A percentile compares a stretch with the other conserved stretches of the same genome.
These are phyloP conservation scores for Pantherophis guttatus DNA, from an alignment of 2,113 vertebrate genomes.

Conservation along the genomic window DNA sequence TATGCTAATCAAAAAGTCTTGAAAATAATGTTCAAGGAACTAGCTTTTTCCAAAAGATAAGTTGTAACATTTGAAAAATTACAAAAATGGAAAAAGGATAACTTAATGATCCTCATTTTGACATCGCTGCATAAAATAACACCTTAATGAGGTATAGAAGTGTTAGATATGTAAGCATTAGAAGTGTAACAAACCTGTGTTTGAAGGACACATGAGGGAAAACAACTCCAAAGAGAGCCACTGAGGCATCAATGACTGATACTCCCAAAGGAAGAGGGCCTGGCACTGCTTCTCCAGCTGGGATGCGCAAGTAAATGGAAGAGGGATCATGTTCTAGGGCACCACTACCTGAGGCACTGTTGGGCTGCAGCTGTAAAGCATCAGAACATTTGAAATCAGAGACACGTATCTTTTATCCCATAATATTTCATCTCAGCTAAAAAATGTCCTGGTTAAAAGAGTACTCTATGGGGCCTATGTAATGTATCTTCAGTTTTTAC, in stretches of 20 bases:
- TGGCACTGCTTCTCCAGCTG: constrained; percentile 90
- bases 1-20: background rate
- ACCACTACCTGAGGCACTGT: constrained; percentile 96
- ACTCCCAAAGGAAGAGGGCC: constrained; percentile 95
- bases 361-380: constrained; percentile 87
- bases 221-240: constrained; percentile 96
- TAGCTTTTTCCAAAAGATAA: constrained; percentile 5
- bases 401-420: background rate
- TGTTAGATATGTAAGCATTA: background rate
- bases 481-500: background rate
- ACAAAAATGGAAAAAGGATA: background rate
- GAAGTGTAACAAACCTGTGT: too few relatives aligned
- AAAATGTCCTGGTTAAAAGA: background rate
- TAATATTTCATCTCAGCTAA: background rate
- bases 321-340: constrained; percentile 97
- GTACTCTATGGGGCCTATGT: background rate
- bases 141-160: background rate
- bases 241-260: constrained; percentile 95
- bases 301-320: constrained; percentile 94
- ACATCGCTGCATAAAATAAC: background rate
- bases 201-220: constrained; percentile 58
- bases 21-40: background rate
- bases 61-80: background rate
- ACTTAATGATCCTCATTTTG: background rate
- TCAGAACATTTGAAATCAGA: constrained; percentile 2